Evolutionary conservation across 1,140 invertebrate genomes (phyloP).

Genomic region (Lasaia peninsularis): DNA sequence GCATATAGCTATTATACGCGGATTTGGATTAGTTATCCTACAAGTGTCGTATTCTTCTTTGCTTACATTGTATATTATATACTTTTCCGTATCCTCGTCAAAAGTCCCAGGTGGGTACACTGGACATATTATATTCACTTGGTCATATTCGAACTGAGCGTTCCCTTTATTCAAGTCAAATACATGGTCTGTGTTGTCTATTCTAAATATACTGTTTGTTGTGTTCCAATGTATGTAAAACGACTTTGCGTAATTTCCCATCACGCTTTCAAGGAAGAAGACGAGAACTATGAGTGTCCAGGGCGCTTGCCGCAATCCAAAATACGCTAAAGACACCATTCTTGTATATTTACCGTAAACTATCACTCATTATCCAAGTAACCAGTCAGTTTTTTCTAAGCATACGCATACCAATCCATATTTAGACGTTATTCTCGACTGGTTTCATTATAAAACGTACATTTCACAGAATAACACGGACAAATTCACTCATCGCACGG

Average conservation of each 20-base stretch:
- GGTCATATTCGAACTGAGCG: slow-evolving; percentile 94
- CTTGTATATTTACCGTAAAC: slow-evolving; percentile 50
- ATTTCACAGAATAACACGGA: slow-evolving; percentile 60
- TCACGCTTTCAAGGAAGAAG: slow-evolving; percentile 87
- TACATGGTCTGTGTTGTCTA: slow-evolving; percentile 98
- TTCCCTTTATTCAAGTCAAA: slow-evolving; percentile 97
- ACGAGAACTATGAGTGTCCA: slow-evolving; percentile 80
- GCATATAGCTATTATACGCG: slow-evolving; percentile 95
- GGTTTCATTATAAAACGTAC: slow-evolving; percentile 40
- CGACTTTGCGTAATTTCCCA: slow-evolving; percentile 88
- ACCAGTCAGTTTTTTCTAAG: slow-evolving; percentile 32
- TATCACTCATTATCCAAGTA: slow-evolving; percentile 53
- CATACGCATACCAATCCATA: slow-evolving; percentile 63
- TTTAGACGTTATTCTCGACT: slow-evolving; percentile 43
- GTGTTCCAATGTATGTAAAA: slow-evolving; percentile 93
- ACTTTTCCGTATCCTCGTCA: slow-evolving; percentile 94
- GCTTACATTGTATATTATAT: slow-evolving; percentile 97
- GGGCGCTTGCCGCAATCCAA: slow-evolving; percentile 62
- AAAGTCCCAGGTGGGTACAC: slow-evolving; percentile 91
- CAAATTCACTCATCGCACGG: slow-evolving; percentile 51
- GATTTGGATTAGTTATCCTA: slow-evolving; percentile 95
- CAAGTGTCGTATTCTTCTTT: slow-evolving; percentile 97
- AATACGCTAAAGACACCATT: slow-evolving; percentile 68
- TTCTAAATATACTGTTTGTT: slow-evolving; percentile 94
- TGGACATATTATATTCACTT: slow-evolving; percentile 97